Evolutionary conservation across 2,113 vertebrate species (phyloP), one percentile per base, ranked within the genome.

Genomic region (Etheostoma cragini): DNA sequence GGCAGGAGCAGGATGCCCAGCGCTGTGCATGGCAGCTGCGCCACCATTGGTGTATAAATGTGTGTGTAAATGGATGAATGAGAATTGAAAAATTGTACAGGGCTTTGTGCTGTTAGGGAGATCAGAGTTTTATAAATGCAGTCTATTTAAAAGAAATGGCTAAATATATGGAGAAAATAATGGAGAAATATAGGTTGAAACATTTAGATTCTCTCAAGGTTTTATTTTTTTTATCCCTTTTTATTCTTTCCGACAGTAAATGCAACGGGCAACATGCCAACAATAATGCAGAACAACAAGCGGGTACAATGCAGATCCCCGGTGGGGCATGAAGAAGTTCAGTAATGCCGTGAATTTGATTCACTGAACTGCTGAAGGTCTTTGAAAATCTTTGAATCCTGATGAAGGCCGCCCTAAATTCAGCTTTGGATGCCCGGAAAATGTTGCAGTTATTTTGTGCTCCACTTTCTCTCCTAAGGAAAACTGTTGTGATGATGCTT

Each of bases 361-460:
- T 64, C 58, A 15, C 8, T 60, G 64, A 62, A 53, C 17, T 49
- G 12, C 26, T 79, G 35, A 50, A 80, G 54, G 73, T 62, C 16
- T 64, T 19, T 3, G n/a, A 50, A 62, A 61, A 35, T 66, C 67
- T 56, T 11, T 77, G 26, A 64, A 72, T 54, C 47, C 4, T 24
- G 26, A 73, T 62, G 3, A 49, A 58, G 54, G 50, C 33, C 6
- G 0, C 21, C 1, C 5, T n/a, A 13, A 13, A 4, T 61, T 71
- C 60, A 66, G 12, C 53, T 21, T 2, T 0, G 14, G 35, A 66
- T 26, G 26, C 57, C 52, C 56, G 50, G 26, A 45, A 58, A 61
- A 33, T 30, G 24, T 17, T 49, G 8, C 57, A 24, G 5, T 42
- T 70, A 26, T 13, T 61, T 66, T 64, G 14, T 76, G 16, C 66